Evolutionary conservation across 1,140 invertebrate genomes (phyloP).

Genomic region (Odontomachus brunneus): DNA sequence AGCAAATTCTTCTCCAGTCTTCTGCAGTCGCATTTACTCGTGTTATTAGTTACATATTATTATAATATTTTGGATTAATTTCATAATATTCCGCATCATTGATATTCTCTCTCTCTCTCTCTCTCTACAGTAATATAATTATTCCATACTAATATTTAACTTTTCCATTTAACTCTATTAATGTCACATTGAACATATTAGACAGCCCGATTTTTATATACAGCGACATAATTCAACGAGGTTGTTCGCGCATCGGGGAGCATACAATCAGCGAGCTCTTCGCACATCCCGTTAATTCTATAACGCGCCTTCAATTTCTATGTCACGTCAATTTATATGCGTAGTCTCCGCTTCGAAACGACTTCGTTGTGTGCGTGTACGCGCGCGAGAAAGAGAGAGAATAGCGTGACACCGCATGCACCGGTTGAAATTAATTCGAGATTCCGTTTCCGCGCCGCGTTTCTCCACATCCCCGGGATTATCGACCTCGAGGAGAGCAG

Average conservation of each 20-base stretch:
- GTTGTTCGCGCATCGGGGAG: not conserved
- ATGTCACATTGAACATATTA: too few relatives aligned
- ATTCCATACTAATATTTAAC: too few relatives aligned
- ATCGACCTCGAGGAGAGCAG: slow-evolving; percentile 21
- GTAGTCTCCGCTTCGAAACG: not conserved
- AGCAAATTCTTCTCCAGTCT: too few relatives aligned
- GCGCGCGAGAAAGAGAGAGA: not conserved
- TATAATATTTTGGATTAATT: too few relatives aligned
- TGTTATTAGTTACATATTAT: too few relatives aligned
- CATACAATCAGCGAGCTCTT: not conserved
- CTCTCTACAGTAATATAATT: too few relatives aligned
- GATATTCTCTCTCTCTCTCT: too few relatives aligned
- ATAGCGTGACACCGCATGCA: not conserved
- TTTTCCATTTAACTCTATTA: too few relatives aligned
- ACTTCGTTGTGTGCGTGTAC: not conserved
- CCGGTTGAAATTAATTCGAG: not conserved
- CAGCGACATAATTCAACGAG: slow-evolving; percentile 4
- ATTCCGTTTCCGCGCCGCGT: not conserved
- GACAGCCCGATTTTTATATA: not conserved
- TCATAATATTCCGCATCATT: too few relatives aligned
- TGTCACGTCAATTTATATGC: too few relatives aligned
- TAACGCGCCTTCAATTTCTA: not conserved
- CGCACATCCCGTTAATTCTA: not conserved
- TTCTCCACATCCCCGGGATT: slow-evolving; percentile 19
- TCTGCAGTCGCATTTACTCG: too few relatives aligned